Conservation (phyloP, 2,113 vertebrate genomes). For the Chloropsis cyanopogon region DNA sequence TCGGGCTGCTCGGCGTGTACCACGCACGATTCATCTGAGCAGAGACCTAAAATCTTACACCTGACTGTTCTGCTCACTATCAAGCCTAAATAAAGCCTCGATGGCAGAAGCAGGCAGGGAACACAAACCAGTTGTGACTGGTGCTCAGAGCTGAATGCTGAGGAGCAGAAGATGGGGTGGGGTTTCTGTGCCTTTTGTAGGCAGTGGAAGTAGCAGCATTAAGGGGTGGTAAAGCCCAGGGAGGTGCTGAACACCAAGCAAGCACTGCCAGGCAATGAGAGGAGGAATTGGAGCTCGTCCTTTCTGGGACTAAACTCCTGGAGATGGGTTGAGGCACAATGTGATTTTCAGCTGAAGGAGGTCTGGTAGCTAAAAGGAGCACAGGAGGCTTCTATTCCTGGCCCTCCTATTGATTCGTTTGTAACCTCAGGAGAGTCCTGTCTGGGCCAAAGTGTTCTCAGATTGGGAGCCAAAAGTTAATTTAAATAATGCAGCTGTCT, state of each 20-base stretch:
- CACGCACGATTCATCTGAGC: not conserved
- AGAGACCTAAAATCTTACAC: conserved; percentile 62
- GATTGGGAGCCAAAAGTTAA: not conserved
- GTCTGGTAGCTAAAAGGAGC: not conserved
- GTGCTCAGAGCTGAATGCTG: not conserved
- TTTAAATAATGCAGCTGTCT: conserved; percentile 7
- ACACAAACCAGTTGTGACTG: conserved; percentile 54
- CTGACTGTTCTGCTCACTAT: conserved; percentile 60
- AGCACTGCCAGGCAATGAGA: not conserved
- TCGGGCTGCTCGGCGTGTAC: not conserved
- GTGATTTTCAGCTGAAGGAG: not conserved
- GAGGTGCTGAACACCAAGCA: not conserved
- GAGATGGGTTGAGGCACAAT: not conserved
- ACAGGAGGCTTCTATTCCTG: not conserved
- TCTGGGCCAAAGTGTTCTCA: not conserved
- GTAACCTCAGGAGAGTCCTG: conserved; percentile 2
- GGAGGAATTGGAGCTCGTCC: not conserved
- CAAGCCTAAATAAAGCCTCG: conserved; percentile 53
- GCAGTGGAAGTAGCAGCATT: not conserved
- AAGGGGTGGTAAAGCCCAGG: not conserved
- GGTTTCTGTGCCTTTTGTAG: not conserved
- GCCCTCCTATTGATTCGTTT: not conserved
- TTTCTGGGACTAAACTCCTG: not conserved
- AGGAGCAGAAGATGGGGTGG: not conserved
- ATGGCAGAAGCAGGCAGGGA: conserved; percentile 45